Conservation (phyloP, 2,113 vertebrate genomes). For the Bos indicus region DNA sequence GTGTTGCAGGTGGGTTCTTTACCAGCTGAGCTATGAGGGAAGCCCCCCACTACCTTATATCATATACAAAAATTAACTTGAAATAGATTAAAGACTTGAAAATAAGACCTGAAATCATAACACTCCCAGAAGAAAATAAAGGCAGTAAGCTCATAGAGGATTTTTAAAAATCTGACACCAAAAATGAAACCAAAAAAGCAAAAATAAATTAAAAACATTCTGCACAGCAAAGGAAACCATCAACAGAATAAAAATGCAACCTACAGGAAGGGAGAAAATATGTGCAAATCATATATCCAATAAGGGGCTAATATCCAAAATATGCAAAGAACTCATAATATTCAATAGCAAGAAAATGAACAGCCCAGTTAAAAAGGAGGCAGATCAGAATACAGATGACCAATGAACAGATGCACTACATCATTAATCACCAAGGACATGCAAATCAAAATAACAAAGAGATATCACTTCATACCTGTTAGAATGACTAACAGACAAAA, state of each 20-base stretch:
- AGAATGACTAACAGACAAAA: background rate
- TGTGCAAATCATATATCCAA: background rate
- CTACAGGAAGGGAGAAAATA: background rate
- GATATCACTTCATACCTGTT: background rate
- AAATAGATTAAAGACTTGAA: background rate
- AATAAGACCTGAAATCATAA: background rate
- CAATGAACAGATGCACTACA: background rate
- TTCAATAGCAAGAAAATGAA: background rate
- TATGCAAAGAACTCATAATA: background rate
- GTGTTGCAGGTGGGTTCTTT: fast-evolving
- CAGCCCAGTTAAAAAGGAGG: background rate
- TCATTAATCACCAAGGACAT: background rate
- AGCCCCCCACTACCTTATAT: background rate
- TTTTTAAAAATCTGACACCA: background rate
- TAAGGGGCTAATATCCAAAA: background rate
- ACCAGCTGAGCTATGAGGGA: background rate
- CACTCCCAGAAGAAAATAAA: background rate
- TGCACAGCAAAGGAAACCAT: background rate
- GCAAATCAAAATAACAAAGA: background rate
- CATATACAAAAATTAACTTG: background rate
- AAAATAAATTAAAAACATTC: background rate
- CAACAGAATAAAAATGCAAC: background rate
- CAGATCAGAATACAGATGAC: background rate
- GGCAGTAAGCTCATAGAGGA: background rate
- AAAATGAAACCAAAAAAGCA: background rate